phyloP scores from a whole-genome alignment of 2,113 vertebrate species.

The Ailurus styani region DNA sequence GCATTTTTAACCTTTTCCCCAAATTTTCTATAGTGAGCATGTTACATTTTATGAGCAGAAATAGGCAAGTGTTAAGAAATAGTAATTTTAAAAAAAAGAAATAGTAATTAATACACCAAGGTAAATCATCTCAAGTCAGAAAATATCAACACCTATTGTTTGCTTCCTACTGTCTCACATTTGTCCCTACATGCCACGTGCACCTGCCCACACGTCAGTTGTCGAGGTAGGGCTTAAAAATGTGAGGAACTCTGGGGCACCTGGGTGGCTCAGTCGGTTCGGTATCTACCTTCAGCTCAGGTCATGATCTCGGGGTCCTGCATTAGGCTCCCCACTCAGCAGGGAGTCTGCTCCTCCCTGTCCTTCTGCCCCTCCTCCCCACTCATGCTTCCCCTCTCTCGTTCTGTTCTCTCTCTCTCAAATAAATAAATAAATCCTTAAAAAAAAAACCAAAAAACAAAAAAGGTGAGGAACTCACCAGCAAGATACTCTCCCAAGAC shows the following conservation, averaged over 20 bases:
- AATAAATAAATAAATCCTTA: not conserved
- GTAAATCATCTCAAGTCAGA: not conserved
- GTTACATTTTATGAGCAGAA: not conserved
- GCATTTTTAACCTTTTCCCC: not conserved
- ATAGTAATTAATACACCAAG: not conserved
- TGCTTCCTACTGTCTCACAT: not conserved
- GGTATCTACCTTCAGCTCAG: not conserved
- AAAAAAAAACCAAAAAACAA: too few relatives aligned
- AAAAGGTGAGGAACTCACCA: slow-evolving; percentile 81
- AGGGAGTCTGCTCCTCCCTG: too few relatives aligned
- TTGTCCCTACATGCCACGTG: rapidly evolving
- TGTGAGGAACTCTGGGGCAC: not conserved
- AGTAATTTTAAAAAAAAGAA: not conserved
- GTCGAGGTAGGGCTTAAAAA: not conserved
- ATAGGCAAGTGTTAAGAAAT: not conserved
- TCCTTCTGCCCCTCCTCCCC: too few relatives aligned
- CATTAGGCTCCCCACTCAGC: too few relatives aligned
- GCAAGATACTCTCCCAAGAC: slow-evolving; percentile 98
- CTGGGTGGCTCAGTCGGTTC: not conserved
- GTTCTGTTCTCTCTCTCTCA: not conserved
- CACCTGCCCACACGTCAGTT: not conserved
- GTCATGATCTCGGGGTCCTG: too few relatives aligned
- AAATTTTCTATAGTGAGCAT: not conserved
- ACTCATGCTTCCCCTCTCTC: too few relatives aligned
- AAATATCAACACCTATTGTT: not conserved